Base-by-base conservation (phyloP, 2,797 vertebrate genomes). In the Enteromius anoplus region DNA sequence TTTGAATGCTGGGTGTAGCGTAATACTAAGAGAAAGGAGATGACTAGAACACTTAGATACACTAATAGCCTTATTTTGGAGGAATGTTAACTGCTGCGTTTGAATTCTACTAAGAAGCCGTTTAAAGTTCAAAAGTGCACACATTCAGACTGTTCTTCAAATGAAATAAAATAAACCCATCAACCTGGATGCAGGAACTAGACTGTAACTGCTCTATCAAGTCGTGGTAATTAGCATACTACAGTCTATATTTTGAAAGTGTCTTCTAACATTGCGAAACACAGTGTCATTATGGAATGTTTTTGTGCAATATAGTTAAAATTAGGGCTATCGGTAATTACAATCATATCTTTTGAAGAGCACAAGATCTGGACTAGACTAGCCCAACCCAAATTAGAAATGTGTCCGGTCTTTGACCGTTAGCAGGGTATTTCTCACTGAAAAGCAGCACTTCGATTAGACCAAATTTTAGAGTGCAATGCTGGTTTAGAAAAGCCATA, bases 321-420 rank as follows among this genome's bases (percentile, higher is more conserved):
- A 87, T 84, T 90, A 89, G 89, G 90, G 88, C 89, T 91, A 81
- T 88, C 88, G 89, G 90, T 92, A 84, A 87, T 90, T 90, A 89
- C 91, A 90, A 91, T 92, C 91, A 90, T 93, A 89, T 93, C 89
- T 88, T 89, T 89, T 83, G 89, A 88, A 88, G 87, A 94, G 92
- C 93, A 94, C 91, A 91, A 87, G 62, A 85, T 80, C 86, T 75
- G 81, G 80, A 82, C 51, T 68, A 60, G 19, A 75, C 15, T 71
- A 70, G 26, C 17, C 1, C 11, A 37, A 65, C 73, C 37, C 21
- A 70, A 68, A 81, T 32, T 77, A 70, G 86, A 89, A 85, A 73
- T 84, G 11, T 80, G 58, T 66, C 26, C n/a, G 72, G 81, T 29
- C 17, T 47, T 73, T 85, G 83, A 62, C 62, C 68, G 47, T 79